Conservation (phyloP, 2,888 invertebrate species). For the Micropterix aruncella region DNA sequence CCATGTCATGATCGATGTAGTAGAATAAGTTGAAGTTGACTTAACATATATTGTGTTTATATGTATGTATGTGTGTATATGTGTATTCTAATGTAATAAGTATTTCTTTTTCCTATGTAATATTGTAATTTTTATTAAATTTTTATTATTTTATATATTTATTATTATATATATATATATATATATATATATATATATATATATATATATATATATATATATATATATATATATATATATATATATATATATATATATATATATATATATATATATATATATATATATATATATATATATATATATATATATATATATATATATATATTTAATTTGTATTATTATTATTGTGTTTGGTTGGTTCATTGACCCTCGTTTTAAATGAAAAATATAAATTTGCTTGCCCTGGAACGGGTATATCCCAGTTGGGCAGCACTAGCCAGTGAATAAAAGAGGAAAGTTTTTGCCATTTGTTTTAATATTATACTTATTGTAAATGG, state of each 20-base stretch:
- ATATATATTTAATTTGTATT: background rate
- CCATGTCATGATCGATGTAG: too few species aligned
- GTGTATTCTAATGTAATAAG: conserved; percentile 1
- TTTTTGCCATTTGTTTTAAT: background rate
- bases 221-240: background rate
- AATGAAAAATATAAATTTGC: too few species aligned
- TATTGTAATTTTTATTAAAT: too few species aligned
- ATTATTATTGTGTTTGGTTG: too few species aligned
- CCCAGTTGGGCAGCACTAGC: too few species aligned
- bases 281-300: background rate
- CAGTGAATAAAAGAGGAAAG: background rate
- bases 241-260: background rate
- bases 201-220: background rate
- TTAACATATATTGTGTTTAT: too few species aligned
- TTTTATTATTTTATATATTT: conserved; percentile 4
- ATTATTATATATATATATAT: conserved; percentile 4
- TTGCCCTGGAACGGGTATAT: too few species aligned
- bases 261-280: background rate
- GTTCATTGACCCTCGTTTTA: too few species aligned
- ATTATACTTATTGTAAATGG: too few species aligned
- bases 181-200: conserved; percentile 1
- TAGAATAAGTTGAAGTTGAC: too few species aligned
- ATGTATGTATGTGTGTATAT: background rate
- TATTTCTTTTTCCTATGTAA: too few species aligned
- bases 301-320: background rate